Evolutionary conservation across 2,113 vertebrate species (phyloP), one percentile per base, ranked within the genome.

Genomic region (Riparia riparia): DNA sequence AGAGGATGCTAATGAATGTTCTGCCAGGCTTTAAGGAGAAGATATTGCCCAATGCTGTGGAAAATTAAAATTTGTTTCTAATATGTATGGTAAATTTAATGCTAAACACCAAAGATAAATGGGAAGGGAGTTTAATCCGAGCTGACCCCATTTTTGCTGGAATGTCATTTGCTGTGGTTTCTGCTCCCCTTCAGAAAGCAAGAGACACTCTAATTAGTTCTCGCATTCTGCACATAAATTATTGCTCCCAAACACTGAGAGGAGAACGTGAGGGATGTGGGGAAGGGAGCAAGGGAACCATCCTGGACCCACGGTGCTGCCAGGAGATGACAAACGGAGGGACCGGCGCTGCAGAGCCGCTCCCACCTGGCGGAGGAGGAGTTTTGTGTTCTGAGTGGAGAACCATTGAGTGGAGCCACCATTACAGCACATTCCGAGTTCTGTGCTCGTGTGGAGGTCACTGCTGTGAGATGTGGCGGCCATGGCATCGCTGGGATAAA

Each of bases 1-100:
- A 95, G 76, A 84, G 29, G 88, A 89, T 94, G 94, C 76, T 97
- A 95, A 97, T 92, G 92, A 89, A 92, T 81, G 89, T 95, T 97
- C 94, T 96, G 87, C 88, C 68, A 94, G 95, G 89, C 95, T 97
- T 95, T 96, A 97, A 96, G 95, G 82, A 92, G 88, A 96, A 93
- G 63, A 90, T 96, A 97, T 95, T 97, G 96, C 87, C 97, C 97
- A 97, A 81, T 92, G 96, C 95, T 94, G 96, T 97, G 97, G 97
- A 97, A 97, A 97, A 97, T 97, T 97, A 97, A 95, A 97, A 97
- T 96, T 95, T 95, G 93, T 94, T 96, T 93, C 91, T 97, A 94
- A 97, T 92, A 85, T 32, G 82, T 95, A 92, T 85, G 91, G 95
- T 95, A 95, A 96, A 97, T 97, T 97, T 96, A 97, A 95, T 97